Evolutionary conservation across 2,797 vertebrate genomes (phyloP).

Genomic region (Hemibagrus guttatus): DNA sequence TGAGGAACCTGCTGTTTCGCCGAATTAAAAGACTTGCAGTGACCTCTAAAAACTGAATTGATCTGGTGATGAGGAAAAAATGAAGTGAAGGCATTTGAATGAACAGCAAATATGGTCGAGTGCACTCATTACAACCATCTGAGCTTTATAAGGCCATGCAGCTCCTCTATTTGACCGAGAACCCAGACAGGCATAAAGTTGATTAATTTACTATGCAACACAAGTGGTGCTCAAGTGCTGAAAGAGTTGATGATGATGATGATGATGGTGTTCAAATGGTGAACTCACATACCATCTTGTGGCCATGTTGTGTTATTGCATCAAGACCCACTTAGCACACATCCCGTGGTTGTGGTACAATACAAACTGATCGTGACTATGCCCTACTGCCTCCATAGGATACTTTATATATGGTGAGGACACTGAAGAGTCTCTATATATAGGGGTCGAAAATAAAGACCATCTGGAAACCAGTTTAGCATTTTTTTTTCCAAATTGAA

Average conservation of each 20-base stretch:
- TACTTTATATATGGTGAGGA: background rate
- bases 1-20: constrained; percentile 45
- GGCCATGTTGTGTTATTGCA: constrained; percentile 35
- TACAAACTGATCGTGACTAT: background rate
- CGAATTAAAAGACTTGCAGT: constrained; percentile 49
- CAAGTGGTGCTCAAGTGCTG: constrained; percentile 39
- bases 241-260: constrained; percentile 44
- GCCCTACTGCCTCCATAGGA: background rate
- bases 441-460: background rate
- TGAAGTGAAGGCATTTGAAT: constrained; percentile 49
- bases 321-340: background rate
- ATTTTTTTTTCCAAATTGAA: no score
- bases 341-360: background rate
- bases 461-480: background rate
- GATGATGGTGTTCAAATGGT: constrained; percentile 38
- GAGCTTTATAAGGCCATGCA: constrained; percentile 49
- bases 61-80: constrained; percentile 53
- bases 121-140: constrained; percentile 57
- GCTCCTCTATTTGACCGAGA: constrained; percentile 50
- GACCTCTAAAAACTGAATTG: constrained; percentile 56
- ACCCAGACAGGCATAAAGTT: constrained; percentile 58
- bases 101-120: constrained; percentile 54
- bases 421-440: background rate
- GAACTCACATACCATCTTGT: constrained; percentile 54
- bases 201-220: constrained; percentile 50